A percentile compares a stretch with the other conserved stretches of the same genome.
phyloP scores from a whole-genome alignment of 1,140 invertebrate species.

The Branchinecta lindahli region DNA sequence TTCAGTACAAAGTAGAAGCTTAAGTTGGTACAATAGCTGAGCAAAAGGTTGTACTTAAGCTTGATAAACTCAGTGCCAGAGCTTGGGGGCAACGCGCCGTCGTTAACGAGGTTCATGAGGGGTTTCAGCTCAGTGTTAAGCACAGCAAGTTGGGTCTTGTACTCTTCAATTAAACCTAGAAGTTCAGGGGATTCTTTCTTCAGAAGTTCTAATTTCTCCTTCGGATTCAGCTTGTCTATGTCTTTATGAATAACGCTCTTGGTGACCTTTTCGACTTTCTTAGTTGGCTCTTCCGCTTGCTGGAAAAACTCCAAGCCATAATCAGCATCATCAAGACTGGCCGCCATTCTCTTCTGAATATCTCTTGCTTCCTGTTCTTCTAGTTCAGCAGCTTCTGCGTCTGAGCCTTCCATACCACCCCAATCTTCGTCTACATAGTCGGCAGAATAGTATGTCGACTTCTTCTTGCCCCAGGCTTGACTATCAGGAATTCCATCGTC shows the following conservation, averaged over 20 bases:
- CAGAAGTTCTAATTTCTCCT: conserved; percentile 54
- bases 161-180: conserved; percentile 52
- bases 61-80: conserved; percentile 46
- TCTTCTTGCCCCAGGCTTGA: conserved; percentile 70
- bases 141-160: conserved; percentile 45
- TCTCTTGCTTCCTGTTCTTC: conserved; percentile 71
- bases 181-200: conserved; percentile 73
- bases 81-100: conserved; percentile 35
- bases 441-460: conserved; percentile 59
- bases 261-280: conserved; percentile 31
- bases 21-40: conserved; percentile 65
- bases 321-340: conserved; percentile 63
- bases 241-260: conserved; percentile 49
- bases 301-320: conserved; percentile 47
- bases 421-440: conserved; percentile 78
- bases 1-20: conserved; percentile 71
- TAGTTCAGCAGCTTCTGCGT: conserved; percentile 52
- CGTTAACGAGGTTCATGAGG: conserved; percentile 44
- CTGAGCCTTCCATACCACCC: conserved; percentile 46
- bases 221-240: conserved; percentile 51
- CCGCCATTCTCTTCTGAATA: conserved; percentile 57
- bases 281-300: conserved; percentile 23
- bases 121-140: conserved; percentile 45
- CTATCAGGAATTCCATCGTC: conserved; percentile 56
- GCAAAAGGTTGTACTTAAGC: conserved; percentile 49